Percentiles rank a stretch among this genome's conserved stretches.
Conservation (phyloP, 2,888 invertebrate genomes). For the Ctenicera cuprea region DNA sequence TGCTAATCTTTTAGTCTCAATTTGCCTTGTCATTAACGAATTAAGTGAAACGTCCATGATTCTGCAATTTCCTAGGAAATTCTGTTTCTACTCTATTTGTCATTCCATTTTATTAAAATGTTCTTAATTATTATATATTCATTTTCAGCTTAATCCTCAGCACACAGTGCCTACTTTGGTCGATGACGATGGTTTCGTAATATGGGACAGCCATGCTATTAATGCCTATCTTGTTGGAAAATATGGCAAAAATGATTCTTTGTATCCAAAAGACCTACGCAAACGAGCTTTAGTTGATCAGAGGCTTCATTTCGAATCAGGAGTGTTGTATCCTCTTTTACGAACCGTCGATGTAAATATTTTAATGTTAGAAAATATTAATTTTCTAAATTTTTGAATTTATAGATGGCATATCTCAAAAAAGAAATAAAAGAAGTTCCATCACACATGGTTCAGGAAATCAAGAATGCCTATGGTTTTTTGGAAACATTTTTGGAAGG, state of each 20-base stretch:
- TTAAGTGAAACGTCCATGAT: too few relatives aligned
- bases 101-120: conserved; percentile 16
- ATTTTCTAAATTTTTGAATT: too few relatives aligned
- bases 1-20: too few relatives aligned
- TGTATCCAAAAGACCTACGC: conserved; percentile 76
- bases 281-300: conserved; percentile 75
- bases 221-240: conserved; percentile 76
- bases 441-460: not conserved
- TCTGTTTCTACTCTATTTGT: too few relatives aligned
- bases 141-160: conserved; percentile 77
- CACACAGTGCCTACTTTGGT: conserved; percentile 79
- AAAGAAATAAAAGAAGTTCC: conserved; percentile 20
- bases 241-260: conserved; percentile 74
- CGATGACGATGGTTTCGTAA: conserved; percentile 73
- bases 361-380: too few relatives aligned
- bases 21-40: too few relatives aligned
- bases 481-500: conserved; percentile 73
- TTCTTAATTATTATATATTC: conserved; percentile 62
- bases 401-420: conserved; percentile 3
- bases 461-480: conserved; percentile 70
- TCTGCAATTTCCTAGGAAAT: too few relatives aligned
- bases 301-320: conserved; percentile 74
- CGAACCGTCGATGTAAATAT: conserved; percentile 71
- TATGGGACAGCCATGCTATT: conserved; percentile 81
- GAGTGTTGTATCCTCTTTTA: conserved; percentile 73